A percentile compares a stretch with the other conserved stretches of the same genome.
phyloP scores from a whole-genome alignment of 2,113 vertebrate species.

The Ibidorhyncha struthersii region DNA sequence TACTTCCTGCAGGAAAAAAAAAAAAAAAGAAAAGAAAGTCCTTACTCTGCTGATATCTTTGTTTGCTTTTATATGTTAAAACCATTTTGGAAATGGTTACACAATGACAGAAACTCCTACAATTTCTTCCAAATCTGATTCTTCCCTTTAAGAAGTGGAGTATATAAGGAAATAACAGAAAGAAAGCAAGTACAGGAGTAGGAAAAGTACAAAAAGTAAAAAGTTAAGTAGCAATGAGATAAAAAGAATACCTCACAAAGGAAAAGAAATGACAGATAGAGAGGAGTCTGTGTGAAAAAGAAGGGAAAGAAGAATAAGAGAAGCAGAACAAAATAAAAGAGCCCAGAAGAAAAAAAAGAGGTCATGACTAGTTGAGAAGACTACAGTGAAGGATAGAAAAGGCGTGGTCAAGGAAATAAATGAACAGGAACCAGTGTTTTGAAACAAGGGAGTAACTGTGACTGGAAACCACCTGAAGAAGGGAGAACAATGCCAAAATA shows the following conservation, averaged over 20 bases:
- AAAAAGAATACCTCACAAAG: background rate
- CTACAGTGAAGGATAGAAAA: background rate
- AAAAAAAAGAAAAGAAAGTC: background rate
- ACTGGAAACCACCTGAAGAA: constrained; percentile 28
- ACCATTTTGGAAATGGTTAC: background rate
- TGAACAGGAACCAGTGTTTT: background rate
- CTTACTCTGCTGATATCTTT: background rate
- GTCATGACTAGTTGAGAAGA: background rate
- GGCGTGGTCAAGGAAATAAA: background rate
- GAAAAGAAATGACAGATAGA: background rate
- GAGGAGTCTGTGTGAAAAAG: background rate
- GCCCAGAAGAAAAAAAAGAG: background rate
- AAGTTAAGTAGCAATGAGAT: background rate
- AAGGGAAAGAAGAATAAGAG: background rate
- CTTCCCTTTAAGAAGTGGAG: background rate
- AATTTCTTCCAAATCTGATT: background rate
- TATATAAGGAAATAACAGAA: background rate
- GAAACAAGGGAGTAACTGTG: constrained; percentile 6
- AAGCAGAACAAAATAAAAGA: background rate
- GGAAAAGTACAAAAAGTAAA: background rate
- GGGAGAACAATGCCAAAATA: constrained; percentile 1
- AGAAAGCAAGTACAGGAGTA: background rate
- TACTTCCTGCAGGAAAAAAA: background rate
- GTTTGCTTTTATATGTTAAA: background rate
- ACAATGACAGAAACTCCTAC: background rate